A percentile compares a stretch with the other conserved stretches of the same genome.
phyloP scores from a whole-genome alignment of 2,113 vertebrate genomes.

The Phainopepla nitens region DNA sequence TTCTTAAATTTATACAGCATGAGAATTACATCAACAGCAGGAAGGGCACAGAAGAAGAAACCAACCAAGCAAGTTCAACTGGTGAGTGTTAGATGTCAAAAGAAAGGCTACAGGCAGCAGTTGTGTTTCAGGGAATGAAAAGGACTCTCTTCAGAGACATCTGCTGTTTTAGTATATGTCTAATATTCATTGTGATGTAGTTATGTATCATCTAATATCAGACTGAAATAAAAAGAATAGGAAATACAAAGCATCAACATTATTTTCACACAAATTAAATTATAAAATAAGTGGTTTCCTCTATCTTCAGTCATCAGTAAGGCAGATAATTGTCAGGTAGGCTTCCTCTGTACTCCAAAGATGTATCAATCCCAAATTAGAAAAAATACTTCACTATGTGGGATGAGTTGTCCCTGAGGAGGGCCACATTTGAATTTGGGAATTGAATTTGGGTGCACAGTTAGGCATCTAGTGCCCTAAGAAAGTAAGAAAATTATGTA shows the following conservation, averaged over 20 bases:
- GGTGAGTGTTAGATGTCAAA: neutral
- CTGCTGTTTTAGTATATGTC: neutral
- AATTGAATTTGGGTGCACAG: neutral
- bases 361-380: neutral
- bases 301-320: neutral
- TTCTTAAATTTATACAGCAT: neutral
- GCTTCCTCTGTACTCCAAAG: neutral
- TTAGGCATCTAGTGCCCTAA: neutral
- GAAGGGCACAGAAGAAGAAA: neutral
- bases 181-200: neutral
- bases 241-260: neutral
- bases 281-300: neutral
- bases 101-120: neutral
- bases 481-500: neutral
- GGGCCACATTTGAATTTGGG: rapidly evolving
- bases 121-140: neutral
- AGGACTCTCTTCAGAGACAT: neutral
- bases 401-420: neutral
- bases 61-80: neutral
- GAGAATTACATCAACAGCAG: neutral
- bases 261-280: neutral
- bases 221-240: neutral
- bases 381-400: neutral
- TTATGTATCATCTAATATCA: neutral
- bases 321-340: neutral